Conservation (phyloP, 2,113 vertebrate species). For the Callaeas wilsoni region DNA sequence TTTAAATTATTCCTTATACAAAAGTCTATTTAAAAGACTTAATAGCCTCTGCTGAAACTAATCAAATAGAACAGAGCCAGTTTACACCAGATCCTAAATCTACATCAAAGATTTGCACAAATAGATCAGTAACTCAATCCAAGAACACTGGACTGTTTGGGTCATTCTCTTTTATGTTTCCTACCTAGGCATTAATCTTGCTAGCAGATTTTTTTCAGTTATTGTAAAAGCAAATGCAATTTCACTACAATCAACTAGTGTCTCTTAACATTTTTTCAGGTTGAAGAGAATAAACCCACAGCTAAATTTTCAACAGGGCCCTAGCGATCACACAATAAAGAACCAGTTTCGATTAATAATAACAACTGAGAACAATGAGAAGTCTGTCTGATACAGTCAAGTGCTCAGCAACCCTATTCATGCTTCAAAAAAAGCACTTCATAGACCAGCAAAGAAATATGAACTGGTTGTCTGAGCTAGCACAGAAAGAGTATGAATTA, state of each 20-base stretch:
- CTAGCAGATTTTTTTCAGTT: not conserved
- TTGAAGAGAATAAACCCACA: not conserved
- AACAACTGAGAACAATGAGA: not conserved
- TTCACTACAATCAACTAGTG: not conserved
- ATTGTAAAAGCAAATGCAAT: not conserved
- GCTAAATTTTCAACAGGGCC: not conserved
- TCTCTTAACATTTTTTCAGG: not conserved
- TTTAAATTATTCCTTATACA: not conserved
- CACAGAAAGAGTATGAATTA: not conserved
- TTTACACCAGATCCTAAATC: not conserved
- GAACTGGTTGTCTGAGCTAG: not conserved
- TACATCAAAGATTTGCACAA: not conserved
- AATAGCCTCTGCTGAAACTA: not conserved
- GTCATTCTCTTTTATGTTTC: not conserved
- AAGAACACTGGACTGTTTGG: not conserved
- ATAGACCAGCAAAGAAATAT: not conserved
- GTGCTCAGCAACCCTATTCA: not conserved
- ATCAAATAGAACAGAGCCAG: not conserved
- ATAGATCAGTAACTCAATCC: not conserved
- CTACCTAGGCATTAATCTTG: not conserved
- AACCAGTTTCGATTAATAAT: not conserved
- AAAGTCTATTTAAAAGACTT: not conserved
- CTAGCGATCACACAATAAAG: not conserved
- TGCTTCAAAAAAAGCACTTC: not conserved
- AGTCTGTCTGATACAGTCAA: constrained; percentile 3